A percentile compares a stretch with the other conserved stretches of the same genome.
phyloP scores from a whole-genome alignment of 2,888 invertebrate species.

The Lingula anatina region DNA sequence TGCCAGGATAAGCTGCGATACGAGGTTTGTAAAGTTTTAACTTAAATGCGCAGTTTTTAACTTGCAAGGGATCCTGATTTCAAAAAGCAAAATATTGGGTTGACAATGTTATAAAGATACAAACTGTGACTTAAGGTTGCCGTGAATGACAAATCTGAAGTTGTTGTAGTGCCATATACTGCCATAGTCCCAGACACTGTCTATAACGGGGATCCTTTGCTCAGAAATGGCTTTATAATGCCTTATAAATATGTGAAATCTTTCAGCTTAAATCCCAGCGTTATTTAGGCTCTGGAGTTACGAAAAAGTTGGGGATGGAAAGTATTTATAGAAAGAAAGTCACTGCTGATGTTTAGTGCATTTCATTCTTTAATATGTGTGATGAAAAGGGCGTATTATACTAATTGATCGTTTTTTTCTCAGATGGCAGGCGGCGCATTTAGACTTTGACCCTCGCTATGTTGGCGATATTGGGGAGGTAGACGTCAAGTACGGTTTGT shows the following conservation, averaged over 20 bases:
- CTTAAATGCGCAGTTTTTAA: background rate
- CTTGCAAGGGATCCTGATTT: background rate
- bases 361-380: no score
- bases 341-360: no score
- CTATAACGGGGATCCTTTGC: no score
- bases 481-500: constrained; percentile 21
- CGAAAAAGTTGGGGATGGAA: no score
- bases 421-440: constrained; percentile 32
- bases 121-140: background rate
- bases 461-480: constrained; percentile 17
- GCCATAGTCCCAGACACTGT: no score
- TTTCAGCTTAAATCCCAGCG: no score
- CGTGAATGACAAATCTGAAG: background rate
- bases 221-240: no score
- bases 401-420: no score
- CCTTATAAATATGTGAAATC: no score
- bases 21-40: constrained; percentile 19
- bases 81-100: background rate
- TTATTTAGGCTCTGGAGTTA: no score
- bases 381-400: no score
- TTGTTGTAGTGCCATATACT: background rate
- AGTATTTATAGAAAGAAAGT: no score
- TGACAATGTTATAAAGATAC: background rate
- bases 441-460: constrained; percentile 25
- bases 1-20: constrained; percentile 39